Percentiles rank a stretch among this genome's conserved stretches.
Conservation (phyloP, 37 sponge, comb jelly and placozoan genomes). For the Theonella swinhoei region DNA sequence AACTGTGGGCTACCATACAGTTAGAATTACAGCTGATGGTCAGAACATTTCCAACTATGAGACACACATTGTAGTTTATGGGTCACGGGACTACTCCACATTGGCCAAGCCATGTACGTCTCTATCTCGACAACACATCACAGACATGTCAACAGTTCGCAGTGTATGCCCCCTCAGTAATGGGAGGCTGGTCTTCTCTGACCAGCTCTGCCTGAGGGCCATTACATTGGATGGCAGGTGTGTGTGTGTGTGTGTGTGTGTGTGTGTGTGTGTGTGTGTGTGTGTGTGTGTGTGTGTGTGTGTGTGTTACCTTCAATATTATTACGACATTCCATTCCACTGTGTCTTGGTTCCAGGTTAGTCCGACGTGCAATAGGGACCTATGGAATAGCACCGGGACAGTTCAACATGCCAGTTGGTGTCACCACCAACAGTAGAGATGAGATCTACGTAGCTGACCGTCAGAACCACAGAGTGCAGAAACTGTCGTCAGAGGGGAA, state of each 20-base stretch:
- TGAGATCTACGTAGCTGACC: constrained; percentile 38
- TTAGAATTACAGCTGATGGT: constrained; percentile 7
- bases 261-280: too few species aligned
- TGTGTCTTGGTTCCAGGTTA: constrained; percentile 20
- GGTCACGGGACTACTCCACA: neutral
- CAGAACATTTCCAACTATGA: neutral
- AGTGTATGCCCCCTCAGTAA: too few species aligned
- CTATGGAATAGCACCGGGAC: too few species aligned
- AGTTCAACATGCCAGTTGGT: neutral
- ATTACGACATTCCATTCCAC: too few species aligned
- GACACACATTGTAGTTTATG: neutral
- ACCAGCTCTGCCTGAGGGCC: neutral
- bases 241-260: too few species aligned
- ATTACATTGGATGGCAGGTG: neutral
- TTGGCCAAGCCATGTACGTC: neutral
- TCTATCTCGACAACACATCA: neutral
- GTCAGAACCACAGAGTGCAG: constrained; percentile 10
- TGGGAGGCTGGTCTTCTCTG: neutral
- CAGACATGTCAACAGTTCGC: neutral
- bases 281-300: too few species aligned
- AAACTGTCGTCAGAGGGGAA: constrained; percentile 30
- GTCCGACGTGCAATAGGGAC: too few species aligned
- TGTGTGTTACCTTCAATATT: too few species aligned
- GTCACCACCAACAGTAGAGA: constrained; percentile 1
- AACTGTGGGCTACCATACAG: constrained; percentile 24